Evolutionary conservation across 2,888 invertebrate genomes (phyloP).

Genomic region (Nephrotoma guestfalica): DNA sequence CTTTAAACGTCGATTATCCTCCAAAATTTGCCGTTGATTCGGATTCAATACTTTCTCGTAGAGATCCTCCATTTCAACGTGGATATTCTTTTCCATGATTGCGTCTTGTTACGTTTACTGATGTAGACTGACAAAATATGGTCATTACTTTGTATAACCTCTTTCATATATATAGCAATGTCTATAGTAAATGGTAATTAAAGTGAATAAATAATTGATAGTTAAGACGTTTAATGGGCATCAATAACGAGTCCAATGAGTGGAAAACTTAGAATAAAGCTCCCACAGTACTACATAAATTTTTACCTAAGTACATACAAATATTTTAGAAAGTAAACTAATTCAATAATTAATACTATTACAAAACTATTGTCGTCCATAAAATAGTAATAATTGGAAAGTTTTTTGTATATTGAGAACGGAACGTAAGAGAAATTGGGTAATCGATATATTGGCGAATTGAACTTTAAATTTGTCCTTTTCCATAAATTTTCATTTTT

Average conservation of each 20-base stretch:
- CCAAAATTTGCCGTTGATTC: slow-evolving; percentile 29
- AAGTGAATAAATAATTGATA: not conserved
- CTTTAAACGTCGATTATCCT: slow-evolving; percentile 27
- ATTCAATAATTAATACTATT: not conserved
- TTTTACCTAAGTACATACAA: not conserved
- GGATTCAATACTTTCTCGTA: slow-evolving; percentile 25
- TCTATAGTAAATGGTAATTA: not conserved
- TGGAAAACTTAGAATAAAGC: not conserved
- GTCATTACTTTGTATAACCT: not conserved
- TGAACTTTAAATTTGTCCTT: not conserved
- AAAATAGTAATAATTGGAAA: not conserved
- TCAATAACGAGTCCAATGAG: not conserved
- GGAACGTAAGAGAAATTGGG: not conserved
- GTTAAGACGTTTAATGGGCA: not conserved
- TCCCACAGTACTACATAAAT: not conserved
- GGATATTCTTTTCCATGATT: not conserved
- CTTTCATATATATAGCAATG: not conserved
- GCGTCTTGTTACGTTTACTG: not conserved
- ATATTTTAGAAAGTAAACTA: not conserved
- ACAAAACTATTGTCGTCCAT: not conserved
- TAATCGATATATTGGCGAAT: not conserved
- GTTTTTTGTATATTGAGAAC: not conserved
- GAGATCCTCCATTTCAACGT: not conserved
- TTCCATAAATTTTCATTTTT: not conserved
- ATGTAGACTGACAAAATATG: not conserved